Percentiles rank a stretch among this genome's conserved stretches.
Evolutionary conservation across 2,888 invertebrate genomes (phyloP).

Genomic region (Drosophila monieri): DNA sequence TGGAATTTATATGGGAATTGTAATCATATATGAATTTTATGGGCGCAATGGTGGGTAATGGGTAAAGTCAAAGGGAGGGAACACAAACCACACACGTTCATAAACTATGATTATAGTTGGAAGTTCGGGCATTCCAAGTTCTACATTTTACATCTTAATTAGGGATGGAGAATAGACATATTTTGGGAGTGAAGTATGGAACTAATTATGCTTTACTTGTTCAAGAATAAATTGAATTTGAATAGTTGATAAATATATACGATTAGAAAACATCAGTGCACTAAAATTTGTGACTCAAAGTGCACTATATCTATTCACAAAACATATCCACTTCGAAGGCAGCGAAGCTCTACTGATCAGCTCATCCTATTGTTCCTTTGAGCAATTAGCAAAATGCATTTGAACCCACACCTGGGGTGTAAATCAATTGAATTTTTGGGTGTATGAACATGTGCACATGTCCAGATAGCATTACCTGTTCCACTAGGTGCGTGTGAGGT

Average conservation of each 20-base stretch:
- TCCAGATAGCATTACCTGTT: slow-evolving; percentile 49
- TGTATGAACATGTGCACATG: slow-evolving; percentile 23
- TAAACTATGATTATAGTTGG: slow-evolving; percentile 27
- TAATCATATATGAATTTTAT: slow-evolving; percentile 30
- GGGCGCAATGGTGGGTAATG: neutral
- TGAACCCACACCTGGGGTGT: slow-evolving; percentile 68
- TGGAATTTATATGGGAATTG: slow-evolving; percentile 25
- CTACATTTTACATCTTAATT: slow-evolving; percentile 26
- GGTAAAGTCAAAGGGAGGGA: neutral
- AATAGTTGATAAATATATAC: neutral
- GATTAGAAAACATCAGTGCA: neutral
- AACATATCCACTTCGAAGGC: neutral
- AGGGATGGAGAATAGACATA: neutral
- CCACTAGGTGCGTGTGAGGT: slow-evolving; percentile 24
- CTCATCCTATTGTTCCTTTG: neutral
- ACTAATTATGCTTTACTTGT: neutral
- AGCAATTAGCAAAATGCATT: slow-evolving; percentile 66
- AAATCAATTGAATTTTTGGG: slow-evolving; percentile 79
- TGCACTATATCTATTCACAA: too few relatives aligned
- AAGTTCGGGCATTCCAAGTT: neutral
- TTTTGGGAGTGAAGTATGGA: neutral
- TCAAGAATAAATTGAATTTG: neutral
- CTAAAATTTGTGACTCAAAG: too few relatives aligned
- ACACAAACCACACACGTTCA: slow-evolving; percentile 5
- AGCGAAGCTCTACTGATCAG: neutral